Evolutionary conservation across 1,140 invertebrate genomes (phyloP).

Genomic region (Drosophila sproati): DNA sequence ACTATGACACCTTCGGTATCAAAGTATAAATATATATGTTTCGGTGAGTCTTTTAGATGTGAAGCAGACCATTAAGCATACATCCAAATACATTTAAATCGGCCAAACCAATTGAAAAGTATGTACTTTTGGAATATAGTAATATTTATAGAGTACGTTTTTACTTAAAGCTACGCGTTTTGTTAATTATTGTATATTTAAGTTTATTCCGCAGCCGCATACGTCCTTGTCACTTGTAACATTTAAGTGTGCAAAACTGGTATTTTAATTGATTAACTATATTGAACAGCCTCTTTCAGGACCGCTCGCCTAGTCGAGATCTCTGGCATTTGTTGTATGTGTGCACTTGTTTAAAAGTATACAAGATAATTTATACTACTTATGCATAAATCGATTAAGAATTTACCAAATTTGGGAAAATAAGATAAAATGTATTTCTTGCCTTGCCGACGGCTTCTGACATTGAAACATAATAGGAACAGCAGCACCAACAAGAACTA

Average conservation of each 20-base stretch:
- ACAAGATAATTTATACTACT: too few relatives aligned
- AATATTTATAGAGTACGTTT: conserved; percentile 10
- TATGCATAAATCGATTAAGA: conserved; percentile 25
- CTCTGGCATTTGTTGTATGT: too few relatives aligned
- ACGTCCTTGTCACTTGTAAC: too few relatives aligned
- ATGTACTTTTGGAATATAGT: neutral
- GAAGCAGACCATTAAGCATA: conserved; percentile 63
- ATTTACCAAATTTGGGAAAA: conserved; percentile 21
- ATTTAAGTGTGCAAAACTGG: too few relatives aligned
- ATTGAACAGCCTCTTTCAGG: too few relatives aligned
- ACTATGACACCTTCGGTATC: too few relatives aligned
- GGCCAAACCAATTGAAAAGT: conserved; percentile 24
- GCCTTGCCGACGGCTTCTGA: conserved; percentile 20
- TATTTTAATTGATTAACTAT: too few relatives aligned
- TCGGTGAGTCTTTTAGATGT: conserved; percentile 22
- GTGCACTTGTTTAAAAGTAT: too few relatives aligned
- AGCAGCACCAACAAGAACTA: neutral
- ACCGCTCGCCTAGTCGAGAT: too few relatives aligned
- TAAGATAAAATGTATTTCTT: conserved; percentile 44
- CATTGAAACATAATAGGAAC: conserved; percentile 10
- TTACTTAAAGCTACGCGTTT: neutral
- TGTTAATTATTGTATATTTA: neutral
- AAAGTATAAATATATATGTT: too few relatives aligned
- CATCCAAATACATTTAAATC: conserved; percentile 32
- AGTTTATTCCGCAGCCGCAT: too few relatives aligned